phyloP scores from a whole-genome alignment of 2,113 vertebrate genomes.

The Tyrannus savana region DNA sequence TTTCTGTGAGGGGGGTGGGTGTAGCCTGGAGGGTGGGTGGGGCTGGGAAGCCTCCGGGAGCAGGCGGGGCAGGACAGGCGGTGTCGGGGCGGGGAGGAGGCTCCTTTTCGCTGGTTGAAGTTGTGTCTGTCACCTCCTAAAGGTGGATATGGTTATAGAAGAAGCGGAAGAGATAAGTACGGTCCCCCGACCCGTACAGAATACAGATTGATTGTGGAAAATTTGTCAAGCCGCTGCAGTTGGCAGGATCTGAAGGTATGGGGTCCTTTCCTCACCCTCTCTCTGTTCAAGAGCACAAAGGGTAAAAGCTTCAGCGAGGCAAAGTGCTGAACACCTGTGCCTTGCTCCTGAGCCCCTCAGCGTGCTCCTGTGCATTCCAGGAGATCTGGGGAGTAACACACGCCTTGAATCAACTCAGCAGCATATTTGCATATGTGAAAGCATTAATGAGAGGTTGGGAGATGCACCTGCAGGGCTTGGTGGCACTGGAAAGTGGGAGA shows the following conservation, averaged over 20 bases:
- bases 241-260: slow-evolving; percentile 98
- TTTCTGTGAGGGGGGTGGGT: neutral
- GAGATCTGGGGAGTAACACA: neutral
- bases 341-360: neutral
- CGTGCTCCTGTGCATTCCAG: neutral
- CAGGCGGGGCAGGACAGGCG: slow-evolving; percentile 9
- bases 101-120: slow-evolving; percentile 73
- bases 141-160: slow-evolving; percentile 94
- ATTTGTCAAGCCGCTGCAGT: slow-evolving; percentile 96
- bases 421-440: neutral
- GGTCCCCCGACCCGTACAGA: slow-evolving; percentile 95
- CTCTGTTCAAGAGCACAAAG: slow-evolving; percentile 13
- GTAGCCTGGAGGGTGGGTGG: slow-evolving; percentile 3
- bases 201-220: slow-evolving; percentile 98
- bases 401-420: neutral
- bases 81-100: slow-evolving; percentile 9
- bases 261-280: slow-evolving; percentile 47
- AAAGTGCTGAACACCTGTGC: neutral
- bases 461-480: neutral
- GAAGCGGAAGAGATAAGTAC: slow-evolving; percentile 93
- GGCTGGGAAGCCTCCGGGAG: neutral
- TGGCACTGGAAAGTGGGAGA: neutral
- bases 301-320: neutral
- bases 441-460: neutral
- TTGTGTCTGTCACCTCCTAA: slow-evolving; percentile 75